phyloP scores from a whole-genome alignment of 2,797 vertebrate genomes.

The Gallirallus australis region DNA sequence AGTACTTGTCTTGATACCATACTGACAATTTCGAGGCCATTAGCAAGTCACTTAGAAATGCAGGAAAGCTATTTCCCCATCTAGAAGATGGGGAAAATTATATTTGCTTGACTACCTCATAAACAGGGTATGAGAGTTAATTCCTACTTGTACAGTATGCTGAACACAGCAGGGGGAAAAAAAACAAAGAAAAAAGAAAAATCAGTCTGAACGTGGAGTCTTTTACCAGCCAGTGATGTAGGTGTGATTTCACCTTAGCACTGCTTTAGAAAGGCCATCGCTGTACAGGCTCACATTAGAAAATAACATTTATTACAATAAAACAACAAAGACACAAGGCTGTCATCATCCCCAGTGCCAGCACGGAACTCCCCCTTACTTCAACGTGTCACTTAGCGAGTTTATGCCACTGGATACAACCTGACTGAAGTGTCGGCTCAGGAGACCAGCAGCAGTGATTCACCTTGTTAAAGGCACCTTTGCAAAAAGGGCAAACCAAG shows the following conservation, averaged over 20 bases:
- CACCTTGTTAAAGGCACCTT: not conserved
- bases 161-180: not conserved
- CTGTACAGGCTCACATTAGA: not conserved
- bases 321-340: not conserved
- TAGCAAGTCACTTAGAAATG: slow-evolving; percentile 8
- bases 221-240: not conserved
- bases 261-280: not conserved
- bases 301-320: not conserved
- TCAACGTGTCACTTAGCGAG: not conserved
- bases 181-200: not conserved
- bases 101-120: slow-evolving; percentile 26
- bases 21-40: not conserved
- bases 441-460: not conserved
- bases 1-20: not conserved
- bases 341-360: not conserved
- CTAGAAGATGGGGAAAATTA: not conserved
- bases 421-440: not conserved
- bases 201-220: not conserved
- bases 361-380: not conserved
- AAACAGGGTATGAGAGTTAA: slow-evolving; percentile 6
- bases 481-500: not conserved
- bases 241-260: not conserved
- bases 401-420: not conserved
- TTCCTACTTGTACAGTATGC: not conserved
- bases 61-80: not conserved